phyloP scores from a whole-genome alignment of 1,140 invertebrate genomes.

The Leptonema lineaticorne region DNA sequence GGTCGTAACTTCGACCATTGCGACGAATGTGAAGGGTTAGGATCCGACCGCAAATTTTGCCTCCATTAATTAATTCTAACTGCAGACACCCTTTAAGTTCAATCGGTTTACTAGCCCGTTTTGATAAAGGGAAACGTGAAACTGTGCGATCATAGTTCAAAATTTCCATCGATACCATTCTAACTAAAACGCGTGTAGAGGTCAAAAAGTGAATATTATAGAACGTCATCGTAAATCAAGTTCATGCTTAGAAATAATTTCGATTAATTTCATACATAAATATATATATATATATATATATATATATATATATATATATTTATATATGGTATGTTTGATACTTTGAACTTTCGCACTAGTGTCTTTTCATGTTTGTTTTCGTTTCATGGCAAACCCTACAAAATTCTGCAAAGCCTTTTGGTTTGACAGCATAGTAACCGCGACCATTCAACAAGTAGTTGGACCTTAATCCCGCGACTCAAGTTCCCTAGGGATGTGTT shows the following conservation, averaged over 20 bases:
- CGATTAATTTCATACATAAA: no score
- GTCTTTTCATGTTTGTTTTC: not conserved
- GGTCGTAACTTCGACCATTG: not conserved
- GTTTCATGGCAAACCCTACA: not conserved
- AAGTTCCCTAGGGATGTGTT: not conserved
- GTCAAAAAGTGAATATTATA: no score
- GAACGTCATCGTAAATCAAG: no score
- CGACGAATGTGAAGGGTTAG: not conserved
- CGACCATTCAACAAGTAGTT: not conserved
- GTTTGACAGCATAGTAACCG: not conserved
- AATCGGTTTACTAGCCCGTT: not conserved
- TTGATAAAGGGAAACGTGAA: no score
- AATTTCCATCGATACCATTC: no score
- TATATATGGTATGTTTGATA: no score
- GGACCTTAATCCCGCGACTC: not conserved
- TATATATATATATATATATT: no score
- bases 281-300: no score
- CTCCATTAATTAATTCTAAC: conserved; percentile 6
- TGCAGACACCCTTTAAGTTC: not conserved
- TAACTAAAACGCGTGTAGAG: no score
- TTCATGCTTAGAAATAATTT: no score
- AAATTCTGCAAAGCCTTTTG: not conserved
- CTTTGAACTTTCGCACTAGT: no score
- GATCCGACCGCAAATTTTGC: not conserved
- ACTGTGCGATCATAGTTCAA: no score